Evolutionary conservation across 1,140 invertebrate species (phyloP), one percentile per base, ranked within the genome.

Genomic region (Drosophila lacteicornis): DNA sequence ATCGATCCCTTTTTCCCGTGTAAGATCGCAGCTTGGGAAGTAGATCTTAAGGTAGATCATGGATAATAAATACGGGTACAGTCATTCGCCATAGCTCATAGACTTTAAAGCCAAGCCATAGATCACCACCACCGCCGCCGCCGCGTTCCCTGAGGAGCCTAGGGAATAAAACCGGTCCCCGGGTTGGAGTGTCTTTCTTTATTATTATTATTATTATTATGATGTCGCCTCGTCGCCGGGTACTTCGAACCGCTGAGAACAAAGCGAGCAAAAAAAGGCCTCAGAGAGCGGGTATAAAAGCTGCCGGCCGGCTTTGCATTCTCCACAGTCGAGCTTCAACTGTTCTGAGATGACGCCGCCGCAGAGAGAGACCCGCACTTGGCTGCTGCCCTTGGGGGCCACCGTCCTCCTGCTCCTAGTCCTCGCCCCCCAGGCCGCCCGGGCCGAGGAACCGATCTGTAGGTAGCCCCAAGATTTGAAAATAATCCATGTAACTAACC

Each of bases 401-500:
- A 25, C n/a, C 15, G 71, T 57, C 19, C 22, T 22, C 4, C 19
- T 71, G 2, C 50, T 70, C 11, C 30, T 68, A 17, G 17, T 40
- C 22, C 15, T 66, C 1, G 30, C 12, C 15, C 30, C 49, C 15
- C 30, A 55, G 11, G 13, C 13, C 5, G 17, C 51, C 27, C 40
- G 5, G 12, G 84, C 80, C 0, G 85, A 88, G 58, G 84, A 88
- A 43, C 84, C 85, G 13, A 90, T 90, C 27, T 88, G 84, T 88
- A 81, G 63, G 84, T 27, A n/a, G 27, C 27, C 2, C 19, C 13
- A 6, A 12, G 7, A 95, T 0, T 3, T 15, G 11, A 12, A 2
- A 36, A 9, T 4, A 15, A 4, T 13, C 15, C 2, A 33, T 25
- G 8, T 25, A 33, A 22, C 2, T 8, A 3, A 0, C 0, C 1